A percentile compares a stretch with the other conserved stretches of the same genome.
Evolutionary conservation across 2,888 invertebrate species (phyloP).

Genomic region (Nomada goodeniana): DNA sequence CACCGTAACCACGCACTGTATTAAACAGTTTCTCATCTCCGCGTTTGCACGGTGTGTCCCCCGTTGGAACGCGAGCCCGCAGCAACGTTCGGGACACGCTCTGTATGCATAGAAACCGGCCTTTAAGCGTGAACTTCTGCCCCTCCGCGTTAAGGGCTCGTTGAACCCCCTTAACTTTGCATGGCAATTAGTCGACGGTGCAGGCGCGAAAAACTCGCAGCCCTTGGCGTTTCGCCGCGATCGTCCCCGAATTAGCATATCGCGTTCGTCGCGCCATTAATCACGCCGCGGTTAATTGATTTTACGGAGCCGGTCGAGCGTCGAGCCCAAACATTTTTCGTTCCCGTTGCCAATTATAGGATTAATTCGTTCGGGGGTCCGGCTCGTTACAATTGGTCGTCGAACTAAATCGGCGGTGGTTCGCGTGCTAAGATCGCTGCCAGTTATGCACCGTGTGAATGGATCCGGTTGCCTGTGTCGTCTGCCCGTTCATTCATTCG

Average conservation of each 20-base stretch:
- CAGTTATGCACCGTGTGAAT: constrained; percentile 33
- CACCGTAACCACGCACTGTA: no score
- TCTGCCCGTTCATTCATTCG: constrained; percentile 16
- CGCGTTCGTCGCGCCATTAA: constrained; percentile 16
- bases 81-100: background rate
- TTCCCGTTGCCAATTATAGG: background rate
- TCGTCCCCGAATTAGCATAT: constrained; percentile 8
- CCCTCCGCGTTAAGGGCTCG: constrained; percentile 1
- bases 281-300: background rate
- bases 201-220: constrained; percentile 16
- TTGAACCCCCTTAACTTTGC: constrained; percentile 36
- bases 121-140: background rate
- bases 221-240: background rate
- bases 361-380: background rate
- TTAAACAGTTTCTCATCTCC: no score
- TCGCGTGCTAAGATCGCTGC: constrained; percentile 3
- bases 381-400: constrained; percentile 1
- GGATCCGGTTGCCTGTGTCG: constrained; percentile 4
- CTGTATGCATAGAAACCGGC: constrained; percentile 37
- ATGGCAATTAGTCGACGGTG: constrained; percentile 27
- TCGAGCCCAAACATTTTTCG: background rate
- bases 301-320: background rate
- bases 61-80: background rate
- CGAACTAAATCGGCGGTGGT: background rate
- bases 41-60: background rate